Evolutionary conservation across 2,113 vertebrate species (phyloP).

Genomic region (Nothoprocta perdicaria): DNA sequence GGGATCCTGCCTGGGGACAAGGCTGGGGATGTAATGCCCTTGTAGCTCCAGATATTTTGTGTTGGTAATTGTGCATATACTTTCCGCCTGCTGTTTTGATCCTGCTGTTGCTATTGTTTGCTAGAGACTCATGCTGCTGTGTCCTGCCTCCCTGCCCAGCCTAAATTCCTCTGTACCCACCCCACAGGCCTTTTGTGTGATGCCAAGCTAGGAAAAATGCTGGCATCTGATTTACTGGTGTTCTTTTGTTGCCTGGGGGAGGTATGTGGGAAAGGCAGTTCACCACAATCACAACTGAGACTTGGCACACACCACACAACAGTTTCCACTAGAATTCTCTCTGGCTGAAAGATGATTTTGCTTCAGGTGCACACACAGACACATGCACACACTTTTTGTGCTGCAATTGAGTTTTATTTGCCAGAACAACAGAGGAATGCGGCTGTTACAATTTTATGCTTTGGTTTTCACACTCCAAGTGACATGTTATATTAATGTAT

Average conservation of each 20-base stretch:
- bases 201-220: slow-evolving; percentile 57
- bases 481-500: background rate
- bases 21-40: background rate
- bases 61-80: slow-evolving; percentile 31
- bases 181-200: slow-evolving; percentile 56
- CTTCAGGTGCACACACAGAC: slow-evolving; percentile 39
- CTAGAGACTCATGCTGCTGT: slow-evolving; percentile 56
- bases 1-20: background rate
- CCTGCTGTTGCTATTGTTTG: slow-evolving; percentile 68
- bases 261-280: slow-evolving; percentile 67
- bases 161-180: slow-evolving; percentile 66
- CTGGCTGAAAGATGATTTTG: background rate
- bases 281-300: background rate
- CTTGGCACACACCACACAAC: background rate
- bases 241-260: slow-evolving; percentile 42
- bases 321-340: background rate
- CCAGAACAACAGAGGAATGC: slow-evolving; percentile 21
- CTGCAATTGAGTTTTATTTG: background rate
- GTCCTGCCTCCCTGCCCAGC: slow-evolving; percentile 57
- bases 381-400: background rate
- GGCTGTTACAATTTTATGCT: slow-evolving; percentile 7
- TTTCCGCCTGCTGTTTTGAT: slow-evolving; percentile 67
- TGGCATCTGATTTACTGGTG: slow-evolving; percentile 24
- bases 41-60: slow-evolving; percentile 27
- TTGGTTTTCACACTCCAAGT: slow-evolving; percentile 37